Conservation (phyloP, 2,888 invertebrate genomes). For the Apantesis nais region DNA sequence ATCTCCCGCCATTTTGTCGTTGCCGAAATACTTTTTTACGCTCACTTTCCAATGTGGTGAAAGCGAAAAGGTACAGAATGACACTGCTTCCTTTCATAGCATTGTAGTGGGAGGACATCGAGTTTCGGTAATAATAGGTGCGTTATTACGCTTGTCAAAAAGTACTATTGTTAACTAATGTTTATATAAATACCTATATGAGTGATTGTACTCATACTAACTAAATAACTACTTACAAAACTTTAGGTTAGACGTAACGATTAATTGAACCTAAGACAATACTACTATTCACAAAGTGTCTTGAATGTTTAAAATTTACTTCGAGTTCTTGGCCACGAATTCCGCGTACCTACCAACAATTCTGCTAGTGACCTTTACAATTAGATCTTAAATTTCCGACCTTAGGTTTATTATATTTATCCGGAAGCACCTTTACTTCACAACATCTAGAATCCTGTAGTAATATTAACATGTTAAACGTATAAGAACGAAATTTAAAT, state of each 20-base stretch:
- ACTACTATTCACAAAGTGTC: slow-evolving; percentile 1
- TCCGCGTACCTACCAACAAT: slow-evolving; percentile 8
- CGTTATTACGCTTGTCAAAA: slow-evolving; percentile 58
- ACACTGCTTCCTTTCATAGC: slow-evolving; percentile 82
- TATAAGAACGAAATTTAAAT: background rate
- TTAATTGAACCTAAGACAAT: background rate
- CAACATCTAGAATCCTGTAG: slow-evolving; percentile 21
- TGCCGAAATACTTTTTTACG: slow-evolving; percentile 85
- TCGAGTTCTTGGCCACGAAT: background rate
- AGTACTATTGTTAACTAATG: slow-evolving; percentile 67
- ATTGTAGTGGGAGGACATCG: slow-evolving; percentile 80
- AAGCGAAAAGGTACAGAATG: slow-evolving; percentile 84
- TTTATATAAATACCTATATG: slow-evolving; percentile 51
- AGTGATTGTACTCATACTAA: slow-evolving; percentile 16
- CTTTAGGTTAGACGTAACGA: background rate
- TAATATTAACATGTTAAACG: slow-evolving; percentile 17
- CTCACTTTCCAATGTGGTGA: slow-evolving; percentile 85
- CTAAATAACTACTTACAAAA: background rate
- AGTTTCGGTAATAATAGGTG: slow-evolving; percentile 74
- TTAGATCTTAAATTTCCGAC: slow-evolving; percentile 27
- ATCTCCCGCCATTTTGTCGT: slow-evolving; percentile 76
- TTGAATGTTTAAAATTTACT: background rate
- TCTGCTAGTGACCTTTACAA: slow-evolving; percentile 27
- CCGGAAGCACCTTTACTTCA: slow-evolving; percentile 21
- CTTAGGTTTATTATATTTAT: slow-evolving; percentile 19